phyloP scores from a whole-genome alignment of 2,797 vertebrate genomes.

The Bucorvus abyssinicus region DNA sequence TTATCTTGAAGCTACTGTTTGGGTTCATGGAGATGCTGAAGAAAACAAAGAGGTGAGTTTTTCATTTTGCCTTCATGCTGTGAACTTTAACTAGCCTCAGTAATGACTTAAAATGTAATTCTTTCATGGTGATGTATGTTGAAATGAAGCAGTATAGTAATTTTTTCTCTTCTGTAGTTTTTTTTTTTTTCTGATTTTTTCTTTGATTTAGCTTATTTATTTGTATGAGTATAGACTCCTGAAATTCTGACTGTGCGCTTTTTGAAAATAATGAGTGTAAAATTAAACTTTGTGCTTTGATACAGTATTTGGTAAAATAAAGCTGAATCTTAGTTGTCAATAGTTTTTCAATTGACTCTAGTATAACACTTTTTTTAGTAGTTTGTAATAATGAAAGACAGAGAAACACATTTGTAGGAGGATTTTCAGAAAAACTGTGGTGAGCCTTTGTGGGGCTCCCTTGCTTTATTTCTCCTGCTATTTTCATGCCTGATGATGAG shows the following conservation, averaged over 20 bases:
- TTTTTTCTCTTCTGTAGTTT: neutral
- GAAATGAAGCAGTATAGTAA: neutral
- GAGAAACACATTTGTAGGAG: neutral
- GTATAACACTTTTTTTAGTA: neutral
- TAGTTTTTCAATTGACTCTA: neutral
- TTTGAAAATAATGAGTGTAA: neutral
- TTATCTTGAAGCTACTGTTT: conserved; percentile 95
- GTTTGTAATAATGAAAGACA: neutral
- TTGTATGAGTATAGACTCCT: neutral
- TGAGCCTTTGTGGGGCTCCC: neutral
- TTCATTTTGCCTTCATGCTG: neutral
- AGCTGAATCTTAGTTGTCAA: neutral
- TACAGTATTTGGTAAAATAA: neutral
- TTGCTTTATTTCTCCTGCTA: neutral
- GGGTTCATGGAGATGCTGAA: conserved; percentile 87
- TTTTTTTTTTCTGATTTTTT: neutral
- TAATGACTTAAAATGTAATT: neutral
- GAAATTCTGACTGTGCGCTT: neutral
- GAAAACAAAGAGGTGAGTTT: conserved; percentile 87
- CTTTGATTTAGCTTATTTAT: neutral
- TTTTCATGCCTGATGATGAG: neutral
- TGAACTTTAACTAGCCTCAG: neutral
- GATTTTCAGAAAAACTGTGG: neutral
- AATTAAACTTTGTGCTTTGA: neutral
- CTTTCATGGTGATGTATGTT: accelerated